Evolutionary conservation across 2,888 invertebrate species (phyloP).

Genomic region (Phrixothrix hirtus): DNA sequence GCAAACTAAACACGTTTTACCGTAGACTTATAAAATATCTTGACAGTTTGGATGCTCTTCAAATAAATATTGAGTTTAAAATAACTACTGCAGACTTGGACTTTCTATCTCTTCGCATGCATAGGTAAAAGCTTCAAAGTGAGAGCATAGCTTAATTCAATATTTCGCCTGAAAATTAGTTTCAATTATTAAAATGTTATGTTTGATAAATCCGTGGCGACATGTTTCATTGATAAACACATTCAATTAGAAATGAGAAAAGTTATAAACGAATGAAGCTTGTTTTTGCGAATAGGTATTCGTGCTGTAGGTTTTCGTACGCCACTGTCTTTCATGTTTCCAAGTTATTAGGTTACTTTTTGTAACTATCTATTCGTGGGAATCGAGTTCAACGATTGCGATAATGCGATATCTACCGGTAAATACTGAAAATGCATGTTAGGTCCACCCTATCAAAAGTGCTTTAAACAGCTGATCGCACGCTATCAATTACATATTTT

Average conservation of each 20-base stretch:
- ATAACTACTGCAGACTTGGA: constrained; percentile 28
- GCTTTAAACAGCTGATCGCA: constrained; percentile 36
- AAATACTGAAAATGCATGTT: constrained; percentile 35
- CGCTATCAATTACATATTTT: constrained; percentile 34
- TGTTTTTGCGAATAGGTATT: no score
- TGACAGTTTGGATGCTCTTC: constrained; percentile 34
- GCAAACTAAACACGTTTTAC: constrained; percentile 35
- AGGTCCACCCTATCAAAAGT: constrained; percentile 33
- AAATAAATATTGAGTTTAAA: constrained; percentile 32
- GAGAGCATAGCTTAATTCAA: neutral
- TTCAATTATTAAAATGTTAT: constrained; percentile 1
- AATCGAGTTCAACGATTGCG: constrained; percentile 37
- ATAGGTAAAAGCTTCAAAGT: constrained; percentile 11
- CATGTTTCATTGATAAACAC: no score
- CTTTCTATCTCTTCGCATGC: constrained; percentile 13
- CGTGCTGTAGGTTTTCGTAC: no score
- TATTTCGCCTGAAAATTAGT: no score
- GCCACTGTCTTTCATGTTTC: constrained; percentile 20
- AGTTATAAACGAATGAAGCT: no score
- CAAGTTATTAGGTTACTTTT: constrained; percentile 26
- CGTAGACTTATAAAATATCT: constrained; percentile 38
- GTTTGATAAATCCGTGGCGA: neutral
- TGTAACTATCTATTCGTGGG: constrained; percentile 32
- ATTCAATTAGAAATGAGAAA: no score
- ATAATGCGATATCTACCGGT: constrained; percentile 32